Evolutionary conservation across 2,888 invertebrate species (phyloP), one percentile per base, ranked within the genome.

Genomic region (Temnothorax unifasciatus): DNA sequence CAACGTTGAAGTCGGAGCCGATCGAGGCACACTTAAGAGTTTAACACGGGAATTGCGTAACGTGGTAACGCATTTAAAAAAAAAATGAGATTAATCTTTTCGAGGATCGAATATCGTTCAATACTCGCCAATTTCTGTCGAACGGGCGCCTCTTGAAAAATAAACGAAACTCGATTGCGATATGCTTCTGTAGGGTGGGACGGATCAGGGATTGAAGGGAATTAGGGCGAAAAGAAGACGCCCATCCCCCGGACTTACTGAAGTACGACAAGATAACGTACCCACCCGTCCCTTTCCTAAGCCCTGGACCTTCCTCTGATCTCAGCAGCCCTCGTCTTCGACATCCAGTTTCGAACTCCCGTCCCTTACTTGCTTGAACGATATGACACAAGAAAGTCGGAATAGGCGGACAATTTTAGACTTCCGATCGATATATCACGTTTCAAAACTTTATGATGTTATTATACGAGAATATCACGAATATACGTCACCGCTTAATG

Each of bases 191-290:
- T 82, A 76, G 82, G 85, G 74, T 85, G 83, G 88, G 87, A 75
- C 74, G 82, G 82, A 77, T 82, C 75, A 57, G 91, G 66, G 89
- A 85, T 89, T 87, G 86, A 92, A 87, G 88, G 90, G 91, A 92
- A 92, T 92, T 92, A 90, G 92, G 89, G 88, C 91, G 91, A 89
- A 91, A 91, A 89, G 87, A 87, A 88, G 86, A 83, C 82, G 85
- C 82, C 88, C 87, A 59, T 82, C 73, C 84, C 85, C 86, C 79
- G 82, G 88, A 89, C 87, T 87, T 87, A 89, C 88, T 90, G 79
- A 66, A 88, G 87, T 89, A 92, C 88, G 92, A 91, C 90, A 87
- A 85, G 92, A 92, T 92, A 91, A 91, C 89, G 88, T 89, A 47
- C 85, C 87, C 76, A 64, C 84, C 77, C 87, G 83, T 84, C 69